phyloP scores from a whole-genome alignment of 2,113 vertebrate genomes.

The Rhinolophus sinicus region DNA sequence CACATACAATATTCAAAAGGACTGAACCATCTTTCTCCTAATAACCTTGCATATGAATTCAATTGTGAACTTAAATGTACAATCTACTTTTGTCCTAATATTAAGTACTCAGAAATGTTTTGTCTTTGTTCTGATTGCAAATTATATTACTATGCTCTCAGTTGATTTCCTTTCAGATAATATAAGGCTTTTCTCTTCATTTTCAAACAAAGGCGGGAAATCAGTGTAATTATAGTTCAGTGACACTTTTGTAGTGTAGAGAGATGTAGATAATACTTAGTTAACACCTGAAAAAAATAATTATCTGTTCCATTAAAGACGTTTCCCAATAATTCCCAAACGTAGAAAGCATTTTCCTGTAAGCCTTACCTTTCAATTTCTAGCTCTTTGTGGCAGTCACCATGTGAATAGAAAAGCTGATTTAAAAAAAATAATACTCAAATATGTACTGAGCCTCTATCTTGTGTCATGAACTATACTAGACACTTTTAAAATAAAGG shows the following conservation, averaged over 20 bases:
- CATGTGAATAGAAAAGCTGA: background rate
- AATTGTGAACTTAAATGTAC: conserved; percentile 20
- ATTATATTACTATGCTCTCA: background rate
- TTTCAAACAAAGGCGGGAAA: conserved; percentile 18
- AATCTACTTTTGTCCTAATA: conserved; percentile 32
- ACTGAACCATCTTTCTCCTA: background rate
- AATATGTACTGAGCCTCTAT: background rate
- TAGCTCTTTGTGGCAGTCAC: background rate
- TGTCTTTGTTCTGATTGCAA: conserved; percentile 38
- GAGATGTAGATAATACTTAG: background rate
- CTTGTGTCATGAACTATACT: rapidly evolving
- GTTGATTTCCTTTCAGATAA: background rate
- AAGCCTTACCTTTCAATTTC: background rate
- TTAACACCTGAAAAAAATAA: conserved; percentile 21
- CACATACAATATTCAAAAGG: background rate
- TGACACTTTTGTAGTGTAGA: background rate
- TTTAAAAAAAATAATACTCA: background rate
- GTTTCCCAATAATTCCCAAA: background rate
- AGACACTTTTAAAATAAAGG: background rate
- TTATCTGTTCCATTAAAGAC: background rate
- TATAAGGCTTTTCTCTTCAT: background rate
- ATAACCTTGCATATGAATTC: background rate
- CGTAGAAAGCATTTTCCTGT: background rate
- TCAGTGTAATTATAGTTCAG: background rate
- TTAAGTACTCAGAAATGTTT: conserved; percentile 35